Percentiles rank a stretch among this genome's conserved stretches.
phyloP scores from a whole-genome alignment of 2,113 vertebrate species.

The Theristicus caerulescens region DNA sequence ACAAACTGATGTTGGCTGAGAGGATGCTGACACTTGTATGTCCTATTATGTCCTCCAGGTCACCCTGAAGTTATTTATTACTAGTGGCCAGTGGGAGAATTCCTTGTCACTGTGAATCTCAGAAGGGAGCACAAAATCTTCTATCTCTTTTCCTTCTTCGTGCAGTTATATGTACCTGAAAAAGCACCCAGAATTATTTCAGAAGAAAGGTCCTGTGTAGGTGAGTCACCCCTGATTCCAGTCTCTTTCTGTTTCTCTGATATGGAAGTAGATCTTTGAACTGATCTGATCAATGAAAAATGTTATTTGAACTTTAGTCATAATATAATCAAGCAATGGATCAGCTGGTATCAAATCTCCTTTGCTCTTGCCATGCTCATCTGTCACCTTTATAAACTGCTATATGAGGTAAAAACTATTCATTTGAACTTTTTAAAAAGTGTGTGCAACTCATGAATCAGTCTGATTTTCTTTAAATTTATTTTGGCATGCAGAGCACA shows the following conservation, averaged over 20 bases:
- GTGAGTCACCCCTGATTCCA: neutral
- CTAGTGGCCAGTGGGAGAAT: neutral
- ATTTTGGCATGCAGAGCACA: neutral
- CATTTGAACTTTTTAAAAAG: neutral
- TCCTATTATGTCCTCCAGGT: neutral
- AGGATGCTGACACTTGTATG: neutral
- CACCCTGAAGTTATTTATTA: neutral
- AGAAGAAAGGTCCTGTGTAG: neutral
- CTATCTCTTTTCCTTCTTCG: neutral
- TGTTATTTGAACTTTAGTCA: neutral
- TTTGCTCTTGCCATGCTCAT: neutral
- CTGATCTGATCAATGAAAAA: neutral
- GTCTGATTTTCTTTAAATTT: slow-evolving; percentile 19
- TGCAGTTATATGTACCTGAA: neutral
- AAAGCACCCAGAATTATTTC: neutral
- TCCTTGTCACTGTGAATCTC: neutral
- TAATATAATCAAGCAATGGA: neutral
- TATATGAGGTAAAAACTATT: neutral
- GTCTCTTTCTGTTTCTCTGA: neutral
- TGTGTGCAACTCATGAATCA: neutral
- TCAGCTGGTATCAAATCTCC: neutral
- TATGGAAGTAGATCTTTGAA: neutral
- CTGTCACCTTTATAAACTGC: neutral
- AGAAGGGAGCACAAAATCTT: neutral
- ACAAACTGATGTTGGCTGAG: neutral